Conservation (phyloP, 2,797 vertebrate species). For the Pampus argenteus region DNA sequence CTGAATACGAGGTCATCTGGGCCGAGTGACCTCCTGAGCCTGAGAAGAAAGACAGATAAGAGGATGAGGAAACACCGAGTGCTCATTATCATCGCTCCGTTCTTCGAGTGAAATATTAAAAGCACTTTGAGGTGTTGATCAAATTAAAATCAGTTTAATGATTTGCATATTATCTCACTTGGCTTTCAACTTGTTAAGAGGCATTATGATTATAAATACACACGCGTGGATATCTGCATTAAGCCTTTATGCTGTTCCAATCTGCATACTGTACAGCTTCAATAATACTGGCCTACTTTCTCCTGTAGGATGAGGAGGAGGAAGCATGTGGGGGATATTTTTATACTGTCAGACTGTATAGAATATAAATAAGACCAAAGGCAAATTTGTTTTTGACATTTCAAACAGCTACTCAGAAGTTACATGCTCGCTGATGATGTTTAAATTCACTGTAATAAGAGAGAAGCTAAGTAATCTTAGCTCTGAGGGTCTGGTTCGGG, state of each 20-base stretch:
- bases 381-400: conserved; percentile 54
- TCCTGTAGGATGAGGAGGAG: conserved; percentile 54
- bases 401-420: conserved; percentile 26
- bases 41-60: conserved; percentile 58
- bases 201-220: conserved; percentile 45
- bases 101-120: background rate
- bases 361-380: conserved; percentile 61
- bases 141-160: conserved; percentile 16
- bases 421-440: conserved; percentile 19
- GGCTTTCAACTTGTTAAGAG: conserved; percentile 49
- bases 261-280: conserved; percentile 41
- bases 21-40: conserved; percentile 94
- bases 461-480: background rate
- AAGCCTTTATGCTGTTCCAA: conserved; percentile 44
- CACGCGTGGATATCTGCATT: conserved; percentile 36
- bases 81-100: background rate
- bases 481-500: background rate
- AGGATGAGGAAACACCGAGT: conserved; percentile 17
- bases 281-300: conserved; percentile 66
- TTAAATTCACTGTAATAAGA: conserved; percentile 10
- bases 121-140: conserved; percentile 10
- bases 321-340: conserved; percentile 60
- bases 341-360: conserved; percentile 42
- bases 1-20: conserved; percentile 97
- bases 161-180: conserved; percentile 57